Percentiles rank a stretch among this genome's conserved stretches.
phyloP scores from a whole-genome alignment of 2,797 vertebrate genomes.

The Characodon lateralis region DNA sequence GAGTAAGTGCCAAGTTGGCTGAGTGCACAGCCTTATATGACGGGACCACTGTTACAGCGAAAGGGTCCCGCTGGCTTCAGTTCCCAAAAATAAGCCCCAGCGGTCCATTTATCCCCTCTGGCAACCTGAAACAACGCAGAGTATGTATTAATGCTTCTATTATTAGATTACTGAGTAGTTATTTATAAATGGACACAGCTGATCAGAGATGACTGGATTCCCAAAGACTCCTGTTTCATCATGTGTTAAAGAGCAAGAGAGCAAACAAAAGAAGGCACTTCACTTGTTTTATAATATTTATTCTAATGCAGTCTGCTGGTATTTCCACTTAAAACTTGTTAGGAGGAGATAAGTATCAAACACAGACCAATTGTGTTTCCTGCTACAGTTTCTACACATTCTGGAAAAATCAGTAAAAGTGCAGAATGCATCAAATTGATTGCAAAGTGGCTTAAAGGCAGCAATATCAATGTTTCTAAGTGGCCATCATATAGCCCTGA shows the following conservation, averaged over 20 bases:
- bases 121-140: constrained; percentile 71
- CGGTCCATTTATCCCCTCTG: constrained; percentile 70
- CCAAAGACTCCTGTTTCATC: constrained; percentile 55
- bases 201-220: constrained; percentile 67
- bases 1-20: constrained; percentile 67
- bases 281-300: background rate
- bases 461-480: no score
- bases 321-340: background rate
- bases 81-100: constrained; percentile 70
- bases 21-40: constrained; percentile 50
- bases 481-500: no score
- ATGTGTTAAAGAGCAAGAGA: constrained; percentile 48
- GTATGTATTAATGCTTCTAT: constrained; percentile 71
- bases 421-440: no score
- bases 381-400: no score
- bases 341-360: no score
- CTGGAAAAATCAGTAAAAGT: no score
- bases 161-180: constrained; percentile 65
- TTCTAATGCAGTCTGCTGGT: no score
- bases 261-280: constrained; percentile 8
- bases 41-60: constrained; percentile 55
- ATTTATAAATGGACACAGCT: constrained; percentile 74
- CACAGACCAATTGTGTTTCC: no score
- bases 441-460: no score
- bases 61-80: constrained; percentile 60